Evolutionary conservation across 2,113 vertebrate species (phyloP).

Genomic region (Pluvialis apricaria): DNA sequence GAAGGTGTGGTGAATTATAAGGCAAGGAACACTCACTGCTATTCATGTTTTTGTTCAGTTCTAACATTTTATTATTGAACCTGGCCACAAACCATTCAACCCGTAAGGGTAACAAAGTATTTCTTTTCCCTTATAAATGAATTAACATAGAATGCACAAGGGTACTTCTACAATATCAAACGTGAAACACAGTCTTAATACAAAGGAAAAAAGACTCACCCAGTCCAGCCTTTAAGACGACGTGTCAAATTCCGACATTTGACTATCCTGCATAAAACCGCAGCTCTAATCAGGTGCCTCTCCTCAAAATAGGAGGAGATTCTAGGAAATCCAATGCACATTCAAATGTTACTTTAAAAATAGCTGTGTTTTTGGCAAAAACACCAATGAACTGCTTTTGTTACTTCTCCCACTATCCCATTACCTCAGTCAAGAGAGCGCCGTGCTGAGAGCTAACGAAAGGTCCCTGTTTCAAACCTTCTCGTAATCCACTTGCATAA

Average conservation of each 20-base stretch:
- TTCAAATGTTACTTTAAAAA: slow-evolving; percentile 6
- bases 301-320: not conserved
- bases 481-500: not conserved
- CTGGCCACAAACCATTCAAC: not conserved
- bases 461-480: not conserved
- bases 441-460: not conserved
- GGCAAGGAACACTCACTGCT: not conserved
- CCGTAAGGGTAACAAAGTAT: not conserved
- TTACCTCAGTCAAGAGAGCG: not conserved
- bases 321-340: slow-evolving; percentile 3
- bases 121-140: not conserved
- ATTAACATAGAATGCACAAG: not conserved
- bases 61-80: not conserved
- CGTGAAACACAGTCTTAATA: not conserved
- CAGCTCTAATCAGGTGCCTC: not conserved
- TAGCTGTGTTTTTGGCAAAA: slow-evolving; percentile 1
- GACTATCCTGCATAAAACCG: not conserved
- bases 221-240: not conserved
- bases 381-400: not conserved
- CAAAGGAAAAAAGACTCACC: not conserved
- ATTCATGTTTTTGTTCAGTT: not conserved
- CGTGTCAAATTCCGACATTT: not conserved
- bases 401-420: not conserved
- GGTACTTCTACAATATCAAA: not conserved
- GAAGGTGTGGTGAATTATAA: not conserved